phyloP scores from a whole-genome alignment of 2,797 vertebrate genomes.

The Delichon dasypus region DNA sequence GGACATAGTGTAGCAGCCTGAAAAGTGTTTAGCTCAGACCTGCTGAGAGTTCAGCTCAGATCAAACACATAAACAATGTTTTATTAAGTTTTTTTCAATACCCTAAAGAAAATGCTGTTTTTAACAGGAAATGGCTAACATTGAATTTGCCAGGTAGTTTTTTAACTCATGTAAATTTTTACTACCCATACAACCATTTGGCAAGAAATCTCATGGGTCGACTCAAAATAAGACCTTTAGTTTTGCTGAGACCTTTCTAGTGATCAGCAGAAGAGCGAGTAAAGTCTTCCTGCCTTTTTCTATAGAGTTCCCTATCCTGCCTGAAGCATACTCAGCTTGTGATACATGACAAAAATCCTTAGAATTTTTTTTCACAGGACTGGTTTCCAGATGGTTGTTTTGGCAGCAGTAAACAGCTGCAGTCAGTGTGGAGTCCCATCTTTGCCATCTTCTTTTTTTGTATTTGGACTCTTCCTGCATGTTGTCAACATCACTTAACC shows the following conservation, averaged over 20 bases:
- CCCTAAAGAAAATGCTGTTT: background rate
- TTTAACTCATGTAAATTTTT: background rate
- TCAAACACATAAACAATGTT: background rate
- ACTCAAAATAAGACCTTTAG: background rate
- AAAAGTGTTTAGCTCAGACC: background rate
- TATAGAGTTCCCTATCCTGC: background rate
- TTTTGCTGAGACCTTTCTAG: background rate
- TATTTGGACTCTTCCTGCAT: background rate
- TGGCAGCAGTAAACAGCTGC: background rate
- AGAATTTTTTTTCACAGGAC: background rate
- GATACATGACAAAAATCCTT: background rate
- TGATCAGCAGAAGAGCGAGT: background rate
- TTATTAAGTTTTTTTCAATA: background rate
- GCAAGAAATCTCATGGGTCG: background rate
- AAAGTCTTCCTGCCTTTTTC: background rate
- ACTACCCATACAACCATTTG: background rate
- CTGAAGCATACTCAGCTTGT: background rate
- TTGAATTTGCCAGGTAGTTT: background rate
- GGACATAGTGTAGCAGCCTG: background rate
- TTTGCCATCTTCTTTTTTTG: background rate
- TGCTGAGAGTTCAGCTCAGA: background rate
- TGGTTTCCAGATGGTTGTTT: background rate
- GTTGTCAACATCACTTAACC: background rate
- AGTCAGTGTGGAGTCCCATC: background rate
- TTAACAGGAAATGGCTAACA: background rate